A percentile compares a stretch with the other conserved stretches of the same genome.
These are phyloP conservation scores for Drosophila flavopinicola DNA, from an alignment of 2,888 invertebrate species.

Conservation along the genomic window DNA sequence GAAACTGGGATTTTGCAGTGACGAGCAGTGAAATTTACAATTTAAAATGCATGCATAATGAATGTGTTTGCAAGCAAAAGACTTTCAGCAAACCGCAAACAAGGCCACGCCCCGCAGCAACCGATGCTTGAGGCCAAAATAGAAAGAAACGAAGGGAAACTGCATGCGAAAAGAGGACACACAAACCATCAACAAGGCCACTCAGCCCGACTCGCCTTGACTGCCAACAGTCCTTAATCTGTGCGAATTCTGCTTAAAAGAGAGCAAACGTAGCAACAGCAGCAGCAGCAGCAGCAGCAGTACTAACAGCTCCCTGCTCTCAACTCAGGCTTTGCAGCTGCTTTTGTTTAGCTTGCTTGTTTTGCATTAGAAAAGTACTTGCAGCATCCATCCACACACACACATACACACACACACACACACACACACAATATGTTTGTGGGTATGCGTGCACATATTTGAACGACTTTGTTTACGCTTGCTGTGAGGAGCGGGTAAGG, in stretches of 20 bases:
- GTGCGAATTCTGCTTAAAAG: conserved; percentile 45
- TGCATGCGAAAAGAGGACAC: conserved; percentile 25
- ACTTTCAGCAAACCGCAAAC: conserved; percentile 49
- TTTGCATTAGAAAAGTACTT: conserved; percentile 57
- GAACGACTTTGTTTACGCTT: conserved; percentile 55
- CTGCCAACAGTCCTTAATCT: conserved; percentile 65
- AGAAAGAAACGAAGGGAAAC: conserved; percentile 3
- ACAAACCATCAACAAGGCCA: conserved; percentile 49
- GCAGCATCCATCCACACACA: conserved; percentile 20
- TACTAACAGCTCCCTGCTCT: conserved; percentile 8
- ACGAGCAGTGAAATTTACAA: conserved; percentile 70
- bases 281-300: neutral
- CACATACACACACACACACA: conserved; percentile 6
- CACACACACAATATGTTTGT: conserved; percentile 2
- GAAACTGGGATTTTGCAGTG: conserved; percentile 4
- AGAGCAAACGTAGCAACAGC: conserved; percentile 14
- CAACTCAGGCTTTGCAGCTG: conserved; percentile 27
- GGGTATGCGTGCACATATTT: conserved; percentile 58
- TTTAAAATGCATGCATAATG: conserved; percentile 77
- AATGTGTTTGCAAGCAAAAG: conserved; percentile 71
- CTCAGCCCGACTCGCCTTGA: conserved; percentile 42
- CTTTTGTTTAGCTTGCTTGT: conserved; percentile 54
- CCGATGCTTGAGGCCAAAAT: conserved; percentile 25
- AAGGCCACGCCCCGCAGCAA: conserved; percentile 47
- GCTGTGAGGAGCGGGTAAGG: neutral